These are phyloP conservation scores for Cyprinella venusta DNA, from an alignment of 2,797 vertebrate species.

Conservation along the genomic window DNA sequence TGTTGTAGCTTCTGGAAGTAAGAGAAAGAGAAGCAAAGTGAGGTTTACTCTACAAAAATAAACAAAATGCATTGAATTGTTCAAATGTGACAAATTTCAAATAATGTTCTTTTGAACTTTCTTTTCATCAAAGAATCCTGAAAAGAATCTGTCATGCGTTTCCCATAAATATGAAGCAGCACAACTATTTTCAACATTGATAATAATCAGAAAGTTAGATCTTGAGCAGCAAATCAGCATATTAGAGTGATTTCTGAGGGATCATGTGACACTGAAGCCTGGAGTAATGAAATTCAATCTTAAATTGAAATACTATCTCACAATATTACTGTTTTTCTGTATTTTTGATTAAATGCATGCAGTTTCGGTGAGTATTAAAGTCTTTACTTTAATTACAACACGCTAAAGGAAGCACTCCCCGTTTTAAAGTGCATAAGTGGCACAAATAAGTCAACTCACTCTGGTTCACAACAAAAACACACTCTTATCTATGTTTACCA, in stretches of 20 bases:
- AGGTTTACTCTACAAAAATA: neutral
- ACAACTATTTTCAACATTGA: neutral
- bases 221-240: neutral
- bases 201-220: neutral
- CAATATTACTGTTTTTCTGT: too few species aligned
- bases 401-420: neutral
- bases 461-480: neutral
- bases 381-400: neutral
- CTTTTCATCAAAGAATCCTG: neutral
- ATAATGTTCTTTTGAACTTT: neutral
- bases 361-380: neutral
- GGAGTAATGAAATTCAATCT: neutral
- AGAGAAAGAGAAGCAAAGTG: neutral
- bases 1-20: slow-evolving; percentile 66
- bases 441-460: neutral
- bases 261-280: neutral
- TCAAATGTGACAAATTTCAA: neutral
- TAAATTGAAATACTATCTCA: neutral
- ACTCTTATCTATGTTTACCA: slow-evolving; percentile 9
- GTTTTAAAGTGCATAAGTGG: neutral
- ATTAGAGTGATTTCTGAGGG: neutral
- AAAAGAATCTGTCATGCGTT: too few species aligned
- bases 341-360: neutral
- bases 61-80: neutral
- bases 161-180: too few species aligned